phyloP scores from a whole-genome alignment of 2,888 invertebrate species.

The Automeris io region DNA sequence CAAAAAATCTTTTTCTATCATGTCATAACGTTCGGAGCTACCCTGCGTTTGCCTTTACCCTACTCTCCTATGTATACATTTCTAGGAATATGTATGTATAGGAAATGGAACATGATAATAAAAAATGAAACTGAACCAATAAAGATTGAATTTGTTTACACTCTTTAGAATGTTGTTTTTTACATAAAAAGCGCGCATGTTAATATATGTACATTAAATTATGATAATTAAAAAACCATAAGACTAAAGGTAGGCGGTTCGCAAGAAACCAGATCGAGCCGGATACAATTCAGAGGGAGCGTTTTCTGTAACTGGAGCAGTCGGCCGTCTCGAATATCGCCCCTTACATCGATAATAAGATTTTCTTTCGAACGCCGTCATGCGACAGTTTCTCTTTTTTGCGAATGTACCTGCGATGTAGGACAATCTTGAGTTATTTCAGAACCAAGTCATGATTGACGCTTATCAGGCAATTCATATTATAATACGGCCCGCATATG shows the following conservation, averaged over 20 bases:
- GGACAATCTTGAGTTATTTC: slow-evolving; percentile 61
- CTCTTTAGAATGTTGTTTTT: no score
- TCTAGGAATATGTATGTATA: no score
- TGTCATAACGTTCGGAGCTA: no score
- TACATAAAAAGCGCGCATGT: no score
- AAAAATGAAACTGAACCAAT: no score
- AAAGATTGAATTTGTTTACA: no score
- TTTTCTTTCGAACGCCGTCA: slow-evolving; percentile 65
- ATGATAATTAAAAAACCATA: slow-evolving; percentile 59
- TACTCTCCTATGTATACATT: no score
- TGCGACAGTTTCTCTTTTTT: slow-evolving; percentile 70
- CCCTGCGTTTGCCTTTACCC: no score
- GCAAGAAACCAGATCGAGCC: slow-evolving; percentile 65
- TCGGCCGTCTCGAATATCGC: slow-evolving; percentile 66
- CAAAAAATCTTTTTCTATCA: no score
- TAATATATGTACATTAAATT: slow-evolving; percentile 41
- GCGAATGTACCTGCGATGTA: slow-evolving; percentile 64
- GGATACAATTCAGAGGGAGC: slow-evolving; percentile 66
- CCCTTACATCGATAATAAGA: slow-evolving; percentile 71
- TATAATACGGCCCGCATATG: slow-evolving; percentile 24
- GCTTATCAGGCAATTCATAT: slow-evolving; percentile 42
- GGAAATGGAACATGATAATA: no score
- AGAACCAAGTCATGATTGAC: slow-evolving; percentile 54
- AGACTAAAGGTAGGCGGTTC: slow-evolving; percentile 54
- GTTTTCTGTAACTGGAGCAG: slow-evolving; percentile 73